Evolutionary conservation across 2,113 vertebrate species (phyloP).

Genomic region (Coreoperca whiteheadi): DNA sequence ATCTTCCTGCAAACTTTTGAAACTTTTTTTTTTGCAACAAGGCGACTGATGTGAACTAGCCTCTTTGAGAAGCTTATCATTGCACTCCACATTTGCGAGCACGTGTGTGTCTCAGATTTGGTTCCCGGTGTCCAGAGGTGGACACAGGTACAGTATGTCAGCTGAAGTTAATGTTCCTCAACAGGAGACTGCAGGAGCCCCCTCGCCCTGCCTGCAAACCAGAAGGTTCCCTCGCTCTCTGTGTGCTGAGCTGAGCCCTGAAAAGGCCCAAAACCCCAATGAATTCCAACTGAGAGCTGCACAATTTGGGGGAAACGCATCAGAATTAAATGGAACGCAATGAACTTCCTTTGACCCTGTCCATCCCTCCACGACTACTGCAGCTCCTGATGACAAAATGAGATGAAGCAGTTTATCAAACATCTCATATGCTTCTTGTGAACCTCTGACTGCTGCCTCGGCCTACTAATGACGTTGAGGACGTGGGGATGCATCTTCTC

Average conservation of each 20-base stretch:
- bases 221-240: too few relatives aligned
- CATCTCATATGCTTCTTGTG: slow-evolving; percentile 56
- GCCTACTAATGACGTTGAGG: slow-evolving; percentile 28
- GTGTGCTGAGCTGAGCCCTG: background rate
- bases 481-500: slow-evolving; percentile 4
- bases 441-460: slow-evolving; percentile 32
- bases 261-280: background rate
- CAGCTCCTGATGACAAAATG: slow-evolving; percentile 12
- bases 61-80: background rate
- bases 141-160: background rate
- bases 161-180: background rate
- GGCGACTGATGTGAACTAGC: background rate
- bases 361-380: background rate
- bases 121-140: background rate
- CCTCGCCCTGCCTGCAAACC: background rate
- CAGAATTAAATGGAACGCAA: background rate
- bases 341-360: too few relatives aligned
- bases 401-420: slow-evolving; percentile 39
- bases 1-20: background rate
- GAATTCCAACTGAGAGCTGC: background rate
- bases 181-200: background rate
- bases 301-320: background rate
- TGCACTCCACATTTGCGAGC: background rate
- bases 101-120: background rate
- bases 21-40: background rate